Evolutionary conservation across 2,797 vertebrate genomes (phyloP).

Genomic region (Miichthys miiuy): DNA sequence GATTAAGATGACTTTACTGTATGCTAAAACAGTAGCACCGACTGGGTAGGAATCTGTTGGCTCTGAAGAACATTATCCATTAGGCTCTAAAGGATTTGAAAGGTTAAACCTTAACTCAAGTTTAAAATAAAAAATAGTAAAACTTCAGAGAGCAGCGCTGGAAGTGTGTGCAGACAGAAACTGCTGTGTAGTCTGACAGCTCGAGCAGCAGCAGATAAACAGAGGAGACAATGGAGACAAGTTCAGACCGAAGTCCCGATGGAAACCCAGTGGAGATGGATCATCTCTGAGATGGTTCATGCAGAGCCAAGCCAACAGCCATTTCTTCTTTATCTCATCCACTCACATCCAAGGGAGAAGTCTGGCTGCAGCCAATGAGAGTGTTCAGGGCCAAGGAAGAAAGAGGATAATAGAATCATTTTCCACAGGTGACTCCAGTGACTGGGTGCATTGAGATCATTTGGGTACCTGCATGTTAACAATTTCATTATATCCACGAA

Average conservation of each 20-base stretch:
- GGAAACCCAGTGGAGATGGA: slow-evolving; percentile 45
- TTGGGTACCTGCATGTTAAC: background rate
- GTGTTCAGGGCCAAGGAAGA: background rate
- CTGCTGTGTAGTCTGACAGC: background rate
- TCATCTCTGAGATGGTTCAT: slow-evolving; percentile 40
- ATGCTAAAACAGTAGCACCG: background rate
- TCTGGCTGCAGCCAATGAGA: background rate
- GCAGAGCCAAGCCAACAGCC: background rate
- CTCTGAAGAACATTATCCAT: background rate
- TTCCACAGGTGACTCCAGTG: background rate
- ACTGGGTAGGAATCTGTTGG: background rate
- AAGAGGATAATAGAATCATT: background rate
- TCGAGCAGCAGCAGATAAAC: slow-evolving; percentile 39
- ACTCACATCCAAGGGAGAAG: background rate
- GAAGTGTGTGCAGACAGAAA: background rate
- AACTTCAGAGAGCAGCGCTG: no score
- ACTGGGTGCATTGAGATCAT: background rate
- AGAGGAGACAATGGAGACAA: slow-evolving; percentile 46
- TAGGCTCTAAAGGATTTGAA: background rate
- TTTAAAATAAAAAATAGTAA: no score
- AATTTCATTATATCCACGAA: background rate
- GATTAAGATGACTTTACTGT: background rate
- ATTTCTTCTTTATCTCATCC: slow-evolving; percentile 3
- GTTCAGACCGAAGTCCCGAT: slow-evolving; percentile 57
- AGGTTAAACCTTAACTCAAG: no score